A percentile compares a stretch with the other conserved stretches of the same genome.
These are phyloP conservation scores for Meles meles DNA, from an alignment of 2,113 vertebrate genomes.

Conservation along the genomic window DNA sequence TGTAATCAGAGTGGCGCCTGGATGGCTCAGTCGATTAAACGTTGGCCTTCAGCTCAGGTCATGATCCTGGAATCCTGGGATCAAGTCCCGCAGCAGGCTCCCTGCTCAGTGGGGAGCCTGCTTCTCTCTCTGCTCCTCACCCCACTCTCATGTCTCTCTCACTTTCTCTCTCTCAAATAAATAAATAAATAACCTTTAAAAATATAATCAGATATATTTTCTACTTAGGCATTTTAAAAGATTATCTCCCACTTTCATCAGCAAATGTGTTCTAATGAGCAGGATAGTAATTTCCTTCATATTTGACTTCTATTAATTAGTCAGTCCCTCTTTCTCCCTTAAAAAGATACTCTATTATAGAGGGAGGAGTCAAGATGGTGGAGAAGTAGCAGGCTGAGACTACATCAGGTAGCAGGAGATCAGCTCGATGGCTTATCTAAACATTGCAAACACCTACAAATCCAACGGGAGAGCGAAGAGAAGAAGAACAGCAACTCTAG, in stretches of 20 bases:
- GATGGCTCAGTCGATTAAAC: not conserved
- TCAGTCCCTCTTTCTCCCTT: not conserved
- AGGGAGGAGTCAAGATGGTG: no score
- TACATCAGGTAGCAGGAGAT: no score
- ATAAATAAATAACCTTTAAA: not conserved
- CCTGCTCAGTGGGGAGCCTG: no score
- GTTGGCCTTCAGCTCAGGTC: not conserved
- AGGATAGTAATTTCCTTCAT: not conserved
- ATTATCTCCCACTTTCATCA: not conserved
- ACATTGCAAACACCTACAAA: no score
- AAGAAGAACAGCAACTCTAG: no score
- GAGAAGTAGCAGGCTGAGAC: no score
- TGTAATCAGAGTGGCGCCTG: not conserved
- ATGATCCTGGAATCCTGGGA: not conserved
- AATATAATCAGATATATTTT: not conserved
- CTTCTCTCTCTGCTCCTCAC: no score
- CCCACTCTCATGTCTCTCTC: no score
- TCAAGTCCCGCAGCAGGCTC: no score
- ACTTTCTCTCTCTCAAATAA: no score
- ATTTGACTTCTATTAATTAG: not conserved
- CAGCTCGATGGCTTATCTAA: no score
- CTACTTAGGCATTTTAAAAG: not conserved
- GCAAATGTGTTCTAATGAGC: not conserved
- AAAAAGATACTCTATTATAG: not conserved
- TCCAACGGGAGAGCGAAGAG: no score